These are phyloP conservation scores for Mustela lutreola DNA, from an alignment of 2,113 vertebrate species.

Conservation along the genomic window DNA sequence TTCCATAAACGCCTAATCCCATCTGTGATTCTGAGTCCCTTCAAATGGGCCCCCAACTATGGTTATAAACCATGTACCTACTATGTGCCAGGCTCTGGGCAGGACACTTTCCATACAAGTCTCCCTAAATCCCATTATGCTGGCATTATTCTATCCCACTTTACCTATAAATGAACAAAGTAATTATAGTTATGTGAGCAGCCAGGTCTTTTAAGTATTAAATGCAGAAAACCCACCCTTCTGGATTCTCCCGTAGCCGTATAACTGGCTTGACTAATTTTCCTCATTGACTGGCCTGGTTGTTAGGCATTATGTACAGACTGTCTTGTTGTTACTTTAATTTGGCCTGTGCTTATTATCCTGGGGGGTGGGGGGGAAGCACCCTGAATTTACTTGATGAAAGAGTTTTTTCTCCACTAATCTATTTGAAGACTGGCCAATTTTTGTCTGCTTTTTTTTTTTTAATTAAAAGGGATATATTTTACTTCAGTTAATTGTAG, in stretches of 20 bases:
- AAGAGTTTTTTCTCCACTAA: neutral
- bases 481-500: conserved; percentile 45
- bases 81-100: neutral
- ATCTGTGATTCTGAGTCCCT: neutral
- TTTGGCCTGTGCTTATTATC: neutral
- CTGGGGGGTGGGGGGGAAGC: neutral
- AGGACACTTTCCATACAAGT: neutral
- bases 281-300: neutral
- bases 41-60: neutral
- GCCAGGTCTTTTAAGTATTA: neutral
- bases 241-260: neutral
- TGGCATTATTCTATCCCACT: neutral
- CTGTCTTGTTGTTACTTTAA: neutral
- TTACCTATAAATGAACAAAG: neutral
- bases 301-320: neutral
- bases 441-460: neutral
- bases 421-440: neutral
- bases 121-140: neutral
- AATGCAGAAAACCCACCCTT: neutral
- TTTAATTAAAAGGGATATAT: neutral
- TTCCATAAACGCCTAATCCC: neutral
- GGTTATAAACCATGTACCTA: neutral
- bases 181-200: neutral
- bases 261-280: neutral
- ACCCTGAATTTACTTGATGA: neutral